These are phyloP conservation scores for Tipula unca DNA, from an alignment of 2,888 invertebrate genomes.

Conservation along the genomic window DNA sequence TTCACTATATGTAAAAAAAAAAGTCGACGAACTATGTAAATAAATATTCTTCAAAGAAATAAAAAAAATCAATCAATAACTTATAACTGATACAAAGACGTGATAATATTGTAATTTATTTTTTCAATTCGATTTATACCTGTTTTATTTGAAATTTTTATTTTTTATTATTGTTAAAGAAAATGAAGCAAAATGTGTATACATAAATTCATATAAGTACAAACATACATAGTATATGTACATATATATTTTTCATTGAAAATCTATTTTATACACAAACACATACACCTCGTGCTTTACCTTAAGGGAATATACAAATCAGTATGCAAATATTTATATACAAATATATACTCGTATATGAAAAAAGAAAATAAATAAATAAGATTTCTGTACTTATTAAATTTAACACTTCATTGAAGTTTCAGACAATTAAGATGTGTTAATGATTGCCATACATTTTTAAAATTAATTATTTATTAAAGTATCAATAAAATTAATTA, in stretches of 20 bases:
- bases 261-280: neutral
- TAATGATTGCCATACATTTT: neutral
- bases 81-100: neutral
- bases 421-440: neutral
- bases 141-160: neutral
- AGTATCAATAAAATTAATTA: too few relatives aligned
- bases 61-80: neutral
- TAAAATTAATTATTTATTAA: neutral
- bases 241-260: neutral
- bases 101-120: conserved; percentile 2
- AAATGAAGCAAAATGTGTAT: neutral
- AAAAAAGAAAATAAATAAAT: neutral
- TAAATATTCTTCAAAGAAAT: neutral
- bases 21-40: neutral
- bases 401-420: neutral
- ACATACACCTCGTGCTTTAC: neutral
- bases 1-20: neutral
- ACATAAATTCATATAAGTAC: too few relatives aligned
- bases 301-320: neutral
- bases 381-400: neutral
- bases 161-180: neutral
- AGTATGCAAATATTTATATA: neutral
- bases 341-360: neutral
- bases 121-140: neutral
- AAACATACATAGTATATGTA: neutral